Conservation (phyloP, 2,888 invertebrate species). For the Tetheella fluctuosa region DNA sequence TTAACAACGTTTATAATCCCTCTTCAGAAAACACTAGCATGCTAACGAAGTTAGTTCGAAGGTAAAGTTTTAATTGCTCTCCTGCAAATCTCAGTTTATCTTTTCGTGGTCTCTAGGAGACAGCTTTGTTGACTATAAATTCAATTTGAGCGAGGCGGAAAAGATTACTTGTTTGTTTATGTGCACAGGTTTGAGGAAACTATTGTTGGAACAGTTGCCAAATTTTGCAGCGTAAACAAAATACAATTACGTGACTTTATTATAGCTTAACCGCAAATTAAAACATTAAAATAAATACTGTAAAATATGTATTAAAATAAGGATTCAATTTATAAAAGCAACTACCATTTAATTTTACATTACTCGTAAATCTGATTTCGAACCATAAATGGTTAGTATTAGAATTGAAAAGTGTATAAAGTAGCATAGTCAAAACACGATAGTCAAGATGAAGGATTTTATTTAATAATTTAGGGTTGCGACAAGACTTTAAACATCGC, state of each 20-base stretch:
- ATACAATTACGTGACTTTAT: too few species aligned
- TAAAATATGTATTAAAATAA: too few species aligned
- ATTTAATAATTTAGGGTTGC: conserved; percentile 60
- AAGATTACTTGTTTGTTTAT: conserved; percentile 65
- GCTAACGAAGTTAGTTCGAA: conserved; percentile 80
- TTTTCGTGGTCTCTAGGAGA: conserved; percentile 76
- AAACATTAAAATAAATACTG: too few species aligned
- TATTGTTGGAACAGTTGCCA: conserved; percentile 20
- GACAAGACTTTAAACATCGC: conserved; percentile 50
- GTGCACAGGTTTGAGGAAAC: conserved; percentile 21
- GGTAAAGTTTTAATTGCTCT: conserved; percentile 83
- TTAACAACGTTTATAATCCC: conserved; percentile 65
- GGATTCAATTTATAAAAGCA: too few species aligned
- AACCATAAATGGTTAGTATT: too few species aligned
- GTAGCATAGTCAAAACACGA: conserved; percentile 31
- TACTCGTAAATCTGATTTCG: too few species aligned
- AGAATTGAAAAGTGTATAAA: background rate
- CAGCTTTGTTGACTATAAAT: conserved; percentile 79
- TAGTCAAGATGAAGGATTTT: conserved; percentile 48
- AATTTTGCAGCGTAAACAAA: background rate
- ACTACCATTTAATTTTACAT: too few species aligned
- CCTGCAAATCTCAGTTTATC: conserved; percentile 80
- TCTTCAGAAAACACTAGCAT: conserved; percentile 65
- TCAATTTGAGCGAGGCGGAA: conserved; percentile 70
- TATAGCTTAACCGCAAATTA: too few species aligned